Conservation (phyloP, 2,888 invertebrate species). For the Hemicrepidius hirtus region DNA sequence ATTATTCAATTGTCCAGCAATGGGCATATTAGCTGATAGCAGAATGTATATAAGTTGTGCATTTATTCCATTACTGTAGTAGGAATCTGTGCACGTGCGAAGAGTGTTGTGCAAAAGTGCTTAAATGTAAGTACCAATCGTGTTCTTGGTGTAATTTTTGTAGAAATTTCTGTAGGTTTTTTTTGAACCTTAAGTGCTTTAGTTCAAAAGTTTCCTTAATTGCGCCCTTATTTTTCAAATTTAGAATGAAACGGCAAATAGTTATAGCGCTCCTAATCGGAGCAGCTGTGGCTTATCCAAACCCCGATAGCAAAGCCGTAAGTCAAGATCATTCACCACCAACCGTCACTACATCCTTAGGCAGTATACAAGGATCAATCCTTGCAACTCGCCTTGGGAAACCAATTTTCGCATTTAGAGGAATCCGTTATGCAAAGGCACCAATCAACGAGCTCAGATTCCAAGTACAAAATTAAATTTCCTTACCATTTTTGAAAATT, state of each 20-base stretch:
- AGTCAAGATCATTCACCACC: constrained; percentile 57
- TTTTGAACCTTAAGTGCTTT: too few relatives aligned
- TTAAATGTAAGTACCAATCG: constrained; percentile 13
- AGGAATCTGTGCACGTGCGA: constrained; percentile 9
- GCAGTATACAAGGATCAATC: constrained; percentile 59
- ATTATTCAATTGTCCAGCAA: constrained; percentile 46
- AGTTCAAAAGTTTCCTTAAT: too few relatives aligned
- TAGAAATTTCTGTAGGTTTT: not conserved
- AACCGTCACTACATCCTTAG: constrained; percentile 57
- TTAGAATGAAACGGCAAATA: constrained; percentile 38
- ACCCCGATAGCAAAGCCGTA: constrained; percentile 55
- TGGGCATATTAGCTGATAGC: constrained; percentile 8
- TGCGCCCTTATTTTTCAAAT: not conserved
- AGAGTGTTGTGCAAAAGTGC: constrained; percentile 18
- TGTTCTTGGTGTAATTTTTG: too few relatives aligned
- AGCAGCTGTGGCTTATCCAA: constrained; percentile 47
- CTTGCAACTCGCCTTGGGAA: constrained; percentile 58
- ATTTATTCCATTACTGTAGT: constrained; percentile 6
- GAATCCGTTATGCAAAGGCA: constrained; percentile 62
- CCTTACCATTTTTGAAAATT: not conserved
- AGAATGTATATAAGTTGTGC: constrained; percentile 29
- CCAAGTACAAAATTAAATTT: constrained; percentile 64
- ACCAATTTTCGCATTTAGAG: constrained; percentile 60
- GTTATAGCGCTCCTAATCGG: constrained; percentile 46
- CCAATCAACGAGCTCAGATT: constrained; percentile 68